Conservation (phyloP, 2,888 invertebrate species). For the Galerucella calmariensis region DNA sequence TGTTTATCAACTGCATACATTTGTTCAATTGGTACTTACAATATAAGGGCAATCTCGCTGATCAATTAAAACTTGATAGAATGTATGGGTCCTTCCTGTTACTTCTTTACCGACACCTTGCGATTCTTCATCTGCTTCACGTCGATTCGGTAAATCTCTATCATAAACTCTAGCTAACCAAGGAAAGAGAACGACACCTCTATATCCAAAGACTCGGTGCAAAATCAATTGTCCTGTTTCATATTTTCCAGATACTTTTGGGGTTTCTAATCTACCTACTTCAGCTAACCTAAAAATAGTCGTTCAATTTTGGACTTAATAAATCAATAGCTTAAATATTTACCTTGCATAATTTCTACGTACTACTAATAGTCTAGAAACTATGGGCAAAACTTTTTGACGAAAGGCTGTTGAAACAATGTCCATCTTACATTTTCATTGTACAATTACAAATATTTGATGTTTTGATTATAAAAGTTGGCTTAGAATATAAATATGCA, state of each 20-base stretch:
- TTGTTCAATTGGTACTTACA: conserved; percentile 71
- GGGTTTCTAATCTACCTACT: conserved; percentile 90
- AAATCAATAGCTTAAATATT: conserved; percentile 24
- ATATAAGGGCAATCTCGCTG: conserved; percentile 96
- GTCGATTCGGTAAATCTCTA: conserved; percentile 77
- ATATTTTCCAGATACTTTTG: conserved; percentile 90
- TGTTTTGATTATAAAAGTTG: conserved; percentile 23
- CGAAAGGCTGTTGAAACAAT: conserved; percentile 51
- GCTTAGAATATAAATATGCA: conserved; percentile 12
- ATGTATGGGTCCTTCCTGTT: conserved; percentile 91
- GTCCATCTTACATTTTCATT: conserved; percentile 60
- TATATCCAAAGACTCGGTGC: conserved; percentile 96
- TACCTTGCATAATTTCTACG: conserved; percentile 55
- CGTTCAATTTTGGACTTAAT: conserved; percentile 19
- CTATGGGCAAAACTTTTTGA: conserved; percentile 48
- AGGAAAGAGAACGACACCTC: conserved; percentile 96
- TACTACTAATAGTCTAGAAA: conserved; percentile 46
- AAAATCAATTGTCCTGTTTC: conserved; percentile 96
- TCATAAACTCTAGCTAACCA: conserved; percentile 97
- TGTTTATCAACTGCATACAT: not conserved
- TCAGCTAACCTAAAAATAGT: conserved; percentile 81
- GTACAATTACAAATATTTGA: conserved; percentile 33
- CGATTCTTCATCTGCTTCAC: conserved; percentile 59
- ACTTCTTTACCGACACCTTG: conserved; percentile 81
- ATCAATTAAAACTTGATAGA: conserved; percentile 98